A percentile compares a stretch with the other conserved stretches of the same genome.
phyloP scores from a whole-genome alignment of 2,113 vertebrate genomes.

The Burhinus oedicnemus region DNA sequence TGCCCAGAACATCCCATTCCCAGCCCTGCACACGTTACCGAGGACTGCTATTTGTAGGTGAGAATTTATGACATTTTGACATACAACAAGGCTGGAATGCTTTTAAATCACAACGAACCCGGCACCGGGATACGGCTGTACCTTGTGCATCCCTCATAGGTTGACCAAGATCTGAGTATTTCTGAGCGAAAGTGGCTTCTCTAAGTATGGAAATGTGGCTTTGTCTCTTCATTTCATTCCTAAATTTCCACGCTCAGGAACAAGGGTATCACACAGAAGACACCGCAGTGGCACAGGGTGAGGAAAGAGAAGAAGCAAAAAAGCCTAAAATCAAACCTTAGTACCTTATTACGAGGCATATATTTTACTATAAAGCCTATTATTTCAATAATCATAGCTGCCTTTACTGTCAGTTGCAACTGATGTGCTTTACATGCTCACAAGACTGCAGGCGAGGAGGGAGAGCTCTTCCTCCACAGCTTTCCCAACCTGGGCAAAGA shows the following conservation, averaged over 20 bases:
- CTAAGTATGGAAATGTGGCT: background rate
- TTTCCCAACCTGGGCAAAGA: background rate
- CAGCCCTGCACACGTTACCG: fast-evolving
- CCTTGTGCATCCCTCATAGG: background rate
- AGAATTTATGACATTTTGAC: background rate
- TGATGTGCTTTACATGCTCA: background rate
- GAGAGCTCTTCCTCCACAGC: background rate
- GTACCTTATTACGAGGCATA: background rate
- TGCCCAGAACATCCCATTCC: background rate
- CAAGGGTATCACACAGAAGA: background rate
- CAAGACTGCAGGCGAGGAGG: background rate
- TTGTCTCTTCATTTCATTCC: background rate
- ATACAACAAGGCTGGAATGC: background rate
- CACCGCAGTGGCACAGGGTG: background rate
- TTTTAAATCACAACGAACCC: background rate
- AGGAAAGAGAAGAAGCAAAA: background rate
- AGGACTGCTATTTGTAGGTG: background rate
- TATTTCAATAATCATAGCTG: background rate
- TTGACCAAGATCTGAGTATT: background rate
- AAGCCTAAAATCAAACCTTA: background rate
- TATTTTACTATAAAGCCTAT: background rate
- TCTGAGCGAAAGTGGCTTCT: background rate
- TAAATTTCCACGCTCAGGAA: background rate
- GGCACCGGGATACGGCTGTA: background rate
- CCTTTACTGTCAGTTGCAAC: background rate